Percentiles rank a stretch among this genome's conserved stretches.
These are phyloP conservation scores for Porites evermanni DNA, from an alignment of 92 coral and sea anemone species.

Conservation along the genomic window DNA sequence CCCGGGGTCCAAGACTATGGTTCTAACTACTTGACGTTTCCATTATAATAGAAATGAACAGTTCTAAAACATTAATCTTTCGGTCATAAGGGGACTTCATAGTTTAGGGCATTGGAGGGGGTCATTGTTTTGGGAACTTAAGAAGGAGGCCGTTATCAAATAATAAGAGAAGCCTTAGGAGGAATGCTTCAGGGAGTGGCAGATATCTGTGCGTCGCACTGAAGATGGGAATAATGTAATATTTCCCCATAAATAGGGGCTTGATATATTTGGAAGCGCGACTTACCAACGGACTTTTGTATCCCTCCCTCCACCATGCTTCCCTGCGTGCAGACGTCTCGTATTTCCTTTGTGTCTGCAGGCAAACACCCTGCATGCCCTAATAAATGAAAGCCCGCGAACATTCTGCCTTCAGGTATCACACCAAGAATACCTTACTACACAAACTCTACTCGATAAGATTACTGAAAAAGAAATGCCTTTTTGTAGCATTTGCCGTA, in stretches of 20 bases:
- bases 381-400: neutral
- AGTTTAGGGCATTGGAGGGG: neutral
- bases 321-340: no score
- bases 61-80: slow-evolving; percentile 1
- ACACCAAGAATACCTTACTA: neutral
- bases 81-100: neutral
- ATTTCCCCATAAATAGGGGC: neutral
- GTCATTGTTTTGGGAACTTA: neutral
- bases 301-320: neutral
- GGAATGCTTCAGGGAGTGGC: no score
- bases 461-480: neutral
- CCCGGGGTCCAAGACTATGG: neutral
- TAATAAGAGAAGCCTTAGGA: neutral
- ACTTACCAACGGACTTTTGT: neutral
- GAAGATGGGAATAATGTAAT: no score
- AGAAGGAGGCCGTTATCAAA: neutral
- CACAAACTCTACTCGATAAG: slow-evolving; percentile 4
- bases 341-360: no score
- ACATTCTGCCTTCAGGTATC: neutral
- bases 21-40: neutral
- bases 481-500: no score
- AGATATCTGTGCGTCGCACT: no score
- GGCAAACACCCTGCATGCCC: neutral
- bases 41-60: slow-evolving; percentile 2
- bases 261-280: neutral